phyloP scores from a whole-genome alignment of 2,888 invertebrate genomes.

The Steinernema hermaphroditum region DNA sequence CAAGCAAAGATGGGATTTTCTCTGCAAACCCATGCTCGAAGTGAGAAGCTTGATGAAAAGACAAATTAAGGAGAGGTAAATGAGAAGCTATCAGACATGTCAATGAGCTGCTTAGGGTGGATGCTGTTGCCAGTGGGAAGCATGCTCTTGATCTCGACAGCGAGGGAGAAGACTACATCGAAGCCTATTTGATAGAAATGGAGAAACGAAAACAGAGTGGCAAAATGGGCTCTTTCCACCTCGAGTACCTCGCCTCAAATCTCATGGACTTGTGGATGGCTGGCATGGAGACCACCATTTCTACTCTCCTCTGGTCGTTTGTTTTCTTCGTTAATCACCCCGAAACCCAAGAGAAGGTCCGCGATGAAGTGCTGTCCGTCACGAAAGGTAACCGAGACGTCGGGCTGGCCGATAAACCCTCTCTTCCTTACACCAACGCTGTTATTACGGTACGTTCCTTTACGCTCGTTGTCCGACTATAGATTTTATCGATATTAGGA shows the following conservation, averaged over 20 bases:
- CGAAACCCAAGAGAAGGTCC: neutral
- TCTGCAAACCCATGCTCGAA: neutral
- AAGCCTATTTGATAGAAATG: neutral
- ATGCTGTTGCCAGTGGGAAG: constrained; percentile 19
- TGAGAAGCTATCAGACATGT: too few relatives aligned
- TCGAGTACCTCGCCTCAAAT: neutral
- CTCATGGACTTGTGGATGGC: neutral
- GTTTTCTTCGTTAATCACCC: neutral
- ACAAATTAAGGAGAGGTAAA: constrained; percentile 36
- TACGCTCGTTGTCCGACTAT: too few relatives aligned
- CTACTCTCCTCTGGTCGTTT: neutral
- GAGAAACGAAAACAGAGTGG: constrained; percentile 23
- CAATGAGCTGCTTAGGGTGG: constrained; percentile 31
- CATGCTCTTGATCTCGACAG: constrained; percentile 35
- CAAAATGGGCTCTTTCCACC: constrained; percentile 30
- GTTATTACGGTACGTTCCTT: neutral
- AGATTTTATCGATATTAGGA: neutral
- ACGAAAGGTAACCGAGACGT: neutral
- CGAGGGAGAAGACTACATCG: constrained; percentile 19
- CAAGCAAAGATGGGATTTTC: constrained; percentile 22
- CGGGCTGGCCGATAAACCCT: neutral
- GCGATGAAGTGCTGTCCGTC: neutral
- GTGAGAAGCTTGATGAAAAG: constrained; percentile 12
- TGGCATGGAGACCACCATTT: neutral
- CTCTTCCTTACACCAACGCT: neutral